Conservation (phyloP, 92 coral and sea anemone genomes). For the Parazoanthus swiftii region DNA sequence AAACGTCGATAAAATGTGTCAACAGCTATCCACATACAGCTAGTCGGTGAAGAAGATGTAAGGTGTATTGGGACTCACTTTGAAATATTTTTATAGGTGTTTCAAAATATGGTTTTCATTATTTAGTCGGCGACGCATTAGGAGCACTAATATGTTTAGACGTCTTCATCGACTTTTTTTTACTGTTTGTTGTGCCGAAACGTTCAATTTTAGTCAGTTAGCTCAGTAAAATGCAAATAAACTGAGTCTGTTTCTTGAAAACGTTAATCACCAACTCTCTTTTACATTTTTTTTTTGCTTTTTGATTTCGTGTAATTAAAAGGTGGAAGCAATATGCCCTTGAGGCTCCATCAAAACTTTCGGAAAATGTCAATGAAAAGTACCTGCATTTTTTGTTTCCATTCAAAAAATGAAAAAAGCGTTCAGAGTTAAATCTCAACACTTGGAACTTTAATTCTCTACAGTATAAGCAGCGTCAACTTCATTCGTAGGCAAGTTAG, state of each 20-base stretch:
- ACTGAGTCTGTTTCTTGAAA: too few relatives aligned
- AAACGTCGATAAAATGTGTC: slow-evolving; percentile 15
- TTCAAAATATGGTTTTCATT: background rate
- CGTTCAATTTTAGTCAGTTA: background rate
- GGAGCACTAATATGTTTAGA: background rate
- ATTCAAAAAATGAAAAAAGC: too few relatives aligned
- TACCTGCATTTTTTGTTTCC: too few relatives aligned
- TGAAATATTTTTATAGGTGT: background rate
- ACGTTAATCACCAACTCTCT: background rate
- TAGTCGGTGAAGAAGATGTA: background rate
- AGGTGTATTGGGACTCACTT: background rate
- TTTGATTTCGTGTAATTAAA: too few relatives aligned
- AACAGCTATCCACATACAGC: slow-evolving; percentile 5
- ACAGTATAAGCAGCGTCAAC: background rate
- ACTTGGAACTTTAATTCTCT: too few relatives aligned
- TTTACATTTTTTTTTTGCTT: too few relatives aligned
- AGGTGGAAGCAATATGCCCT: too few relatives aligned
- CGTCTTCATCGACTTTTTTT: background rate
- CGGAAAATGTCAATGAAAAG: too few relatives aligned
- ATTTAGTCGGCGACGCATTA: background rate
- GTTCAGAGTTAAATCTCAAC: too few relatives aligned
- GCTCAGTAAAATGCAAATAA: background rate
- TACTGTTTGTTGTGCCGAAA: background rate
- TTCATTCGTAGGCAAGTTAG: background rate
- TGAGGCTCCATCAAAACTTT: too few relatives aligned